phyloP scores from a whole-genome alignment of 2,888 invertebrate genomes.

The Ellobium chinense region DNA sequence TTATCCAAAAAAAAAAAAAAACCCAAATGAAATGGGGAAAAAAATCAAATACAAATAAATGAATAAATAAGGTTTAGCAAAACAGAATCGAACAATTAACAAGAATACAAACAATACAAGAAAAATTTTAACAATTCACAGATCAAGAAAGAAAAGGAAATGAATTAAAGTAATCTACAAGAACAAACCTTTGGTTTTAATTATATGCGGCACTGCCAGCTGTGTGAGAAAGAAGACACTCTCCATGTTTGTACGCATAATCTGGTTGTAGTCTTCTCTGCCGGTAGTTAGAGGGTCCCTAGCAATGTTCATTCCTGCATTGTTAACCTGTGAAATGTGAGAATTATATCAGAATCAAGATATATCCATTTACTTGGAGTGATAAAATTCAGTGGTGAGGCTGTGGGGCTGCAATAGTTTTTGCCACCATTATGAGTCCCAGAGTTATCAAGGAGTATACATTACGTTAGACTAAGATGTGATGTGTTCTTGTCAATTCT shows the following conservation, averaged over 20 bases:
- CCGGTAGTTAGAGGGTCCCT: conserved; percentile 12
- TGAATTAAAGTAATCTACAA: neutral
- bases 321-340: conserved; percentile 50
- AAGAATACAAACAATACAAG: neutral
- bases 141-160: neutral
- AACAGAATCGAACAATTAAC: no score
- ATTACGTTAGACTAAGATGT: no score
- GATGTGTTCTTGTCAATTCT: no score
- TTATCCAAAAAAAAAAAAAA: no score
- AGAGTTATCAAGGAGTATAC: no score
- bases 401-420: no score
- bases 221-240: conserved; percentile 51
- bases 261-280: conserved; percentile 40
- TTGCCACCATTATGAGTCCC: no score
- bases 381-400: no score
- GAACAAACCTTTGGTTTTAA: conserved; percentile 51
- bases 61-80: no score
- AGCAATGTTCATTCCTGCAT: conserved; percentile 47
- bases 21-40: no score
- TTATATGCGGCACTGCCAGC: conserved; percentile 49
- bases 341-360: neutral
- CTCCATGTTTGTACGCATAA: conserved; percentile 50
- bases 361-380: no score
- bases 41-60: no score
- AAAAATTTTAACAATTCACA: neutral